Evolutionary conservation across 2,113 vertebrate species (phyloP), one percentile per base, ranked within the genome.

Genomic region (Notarius lentiginosus): DNA sequence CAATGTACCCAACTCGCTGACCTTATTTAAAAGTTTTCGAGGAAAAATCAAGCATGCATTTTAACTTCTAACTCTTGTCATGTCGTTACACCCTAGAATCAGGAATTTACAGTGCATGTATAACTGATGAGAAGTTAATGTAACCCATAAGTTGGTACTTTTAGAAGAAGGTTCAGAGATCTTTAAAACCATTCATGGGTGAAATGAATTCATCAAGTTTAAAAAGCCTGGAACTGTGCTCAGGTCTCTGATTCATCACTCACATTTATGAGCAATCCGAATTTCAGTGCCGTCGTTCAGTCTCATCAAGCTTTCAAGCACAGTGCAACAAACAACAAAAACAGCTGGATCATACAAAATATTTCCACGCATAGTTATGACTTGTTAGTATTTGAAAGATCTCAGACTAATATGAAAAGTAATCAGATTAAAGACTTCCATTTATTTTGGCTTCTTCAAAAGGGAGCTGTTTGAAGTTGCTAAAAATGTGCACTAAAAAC

Each of bases 121-220:
- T 24, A 7, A 65, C 80, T 51, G 61, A 77, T 53, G 49, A 53
- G 75, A 77, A 53, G 22, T 77, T 77, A 79, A 79, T 79, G 24
- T 55, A 51, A 53, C 24, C 51, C 51, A 27, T 55, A 79, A 79
- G 51, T 55, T 56, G 75, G 51, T 55, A 55, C 24, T 27, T 61
- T 81, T 61, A 11, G 10, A 80, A 60, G 56, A 80, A 80, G 55
- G 55, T 60, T 80, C 5, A 4, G 30, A 41, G 30, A 41, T 81
- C 79, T 81, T 22, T 47, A 61, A 58, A 80, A 60, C 15, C 56
- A 41, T 80, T 80, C 27, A 80, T 18, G 79, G 18, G 41, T 80
- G 9, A 80, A 81, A 80, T 61, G 56, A 81, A 81, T 61, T 81
- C 27, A 80, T 61, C 79, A 81, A 41, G 30, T 60, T 58, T 60